Conservation (phyloP, 2,888 invertebrate genomes). For the Strigamia maritima region DNA sequence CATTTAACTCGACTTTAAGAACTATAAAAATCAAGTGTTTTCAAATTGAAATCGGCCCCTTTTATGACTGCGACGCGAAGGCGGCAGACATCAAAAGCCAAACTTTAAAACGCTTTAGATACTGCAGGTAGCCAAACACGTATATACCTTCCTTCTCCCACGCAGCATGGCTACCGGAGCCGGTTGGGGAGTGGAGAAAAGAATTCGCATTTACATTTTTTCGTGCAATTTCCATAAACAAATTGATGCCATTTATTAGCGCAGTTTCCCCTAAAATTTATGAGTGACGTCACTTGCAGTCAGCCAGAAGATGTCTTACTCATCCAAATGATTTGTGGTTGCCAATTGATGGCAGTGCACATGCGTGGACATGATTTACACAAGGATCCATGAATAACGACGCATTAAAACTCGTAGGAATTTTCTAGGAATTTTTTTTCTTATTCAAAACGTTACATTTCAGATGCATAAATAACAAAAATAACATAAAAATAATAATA, state of each 20-base stretch:
- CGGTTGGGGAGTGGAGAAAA: background rate
- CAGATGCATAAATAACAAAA: background rate
- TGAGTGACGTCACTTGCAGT: constrained; percentile 30
- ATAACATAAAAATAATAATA: background rate
- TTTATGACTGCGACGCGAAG: constrained; percentile 7
- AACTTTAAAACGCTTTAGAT: constrained; percentile 22
- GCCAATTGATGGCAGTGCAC: constrained; percentile 20
- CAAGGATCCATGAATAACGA: constrained; percentile 20
- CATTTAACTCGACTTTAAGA: constrained; percentile 28
- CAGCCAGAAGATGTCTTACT: constrained; percentile 26
- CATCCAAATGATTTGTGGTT: constrained; percentile 25
- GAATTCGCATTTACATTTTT: background rate
- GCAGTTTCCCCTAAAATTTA: background rate
- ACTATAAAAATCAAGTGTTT: constrained; percentile 34
- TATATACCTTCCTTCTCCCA: constrained; percentile 1
- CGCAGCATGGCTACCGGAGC: constrained; percentile 20
- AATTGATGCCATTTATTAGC: constrained; percentile 10
- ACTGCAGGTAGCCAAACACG: constrained; percentile 19
- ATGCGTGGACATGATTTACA: constrained; percentile 32
- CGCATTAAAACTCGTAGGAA: constrained; percentile 21
- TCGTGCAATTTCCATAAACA: constrained; percentile 6
- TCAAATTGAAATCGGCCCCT: constrained; percentile 32
- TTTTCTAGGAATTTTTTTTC: background rate
- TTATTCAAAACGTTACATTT: background rate
- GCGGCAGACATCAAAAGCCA: constrained; percentile 18